Conservation (phyloP, 1,140 invertebrate genomes). For the Diuraphis noxia region DNA sequence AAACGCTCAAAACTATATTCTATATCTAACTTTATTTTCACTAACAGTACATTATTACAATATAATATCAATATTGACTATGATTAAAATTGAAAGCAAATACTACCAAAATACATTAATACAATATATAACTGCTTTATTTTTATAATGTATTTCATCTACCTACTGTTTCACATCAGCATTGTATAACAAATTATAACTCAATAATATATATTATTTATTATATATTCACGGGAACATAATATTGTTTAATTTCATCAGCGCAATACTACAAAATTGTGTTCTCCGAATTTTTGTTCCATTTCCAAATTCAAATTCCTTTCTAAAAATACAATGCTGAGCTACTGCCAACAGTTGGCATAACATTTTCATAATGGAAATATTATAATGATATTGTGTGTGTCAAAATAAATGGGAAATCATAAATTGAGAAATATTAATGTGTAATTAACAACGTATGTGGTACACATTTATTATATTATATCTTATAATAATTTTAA, state of each 20-base stretch:
- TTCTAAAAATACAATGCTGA: background rate
- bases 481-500: too few relatives aligned
- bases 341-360: too few relatives aligned
- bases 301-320: background rate
- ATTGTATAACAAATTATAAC: background rate
- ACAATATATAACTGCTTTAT: too few relatives aligned
- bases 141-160: background rate
- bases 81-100: background rate
- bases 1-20: background rate
- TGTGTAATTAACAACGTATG: background rate
- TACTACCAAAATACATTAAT: background rate
- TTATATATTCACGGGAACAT: too few relatives aligned
- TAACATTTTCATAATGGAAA: background rate
- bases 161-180: background rate
- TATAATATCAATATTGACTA: background rate
- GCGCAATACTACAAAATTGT: background rate
- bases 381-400: background rate
- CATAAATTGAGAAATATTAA: background rate
- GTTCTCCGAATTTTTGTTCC: background rate
- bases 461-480: background rate
- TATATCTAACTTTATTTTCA: too few relatives aligned
- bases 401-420: background rate
- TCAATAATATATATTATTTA: background rate
- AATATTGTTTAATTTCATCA: background rate
- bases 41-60: background rate